These are phyloP conservation scores for Ceraclea dissimilis DNA, from an alignment of 2,888 invertebrate genomes.

Conservation along the genomic window DNA sequence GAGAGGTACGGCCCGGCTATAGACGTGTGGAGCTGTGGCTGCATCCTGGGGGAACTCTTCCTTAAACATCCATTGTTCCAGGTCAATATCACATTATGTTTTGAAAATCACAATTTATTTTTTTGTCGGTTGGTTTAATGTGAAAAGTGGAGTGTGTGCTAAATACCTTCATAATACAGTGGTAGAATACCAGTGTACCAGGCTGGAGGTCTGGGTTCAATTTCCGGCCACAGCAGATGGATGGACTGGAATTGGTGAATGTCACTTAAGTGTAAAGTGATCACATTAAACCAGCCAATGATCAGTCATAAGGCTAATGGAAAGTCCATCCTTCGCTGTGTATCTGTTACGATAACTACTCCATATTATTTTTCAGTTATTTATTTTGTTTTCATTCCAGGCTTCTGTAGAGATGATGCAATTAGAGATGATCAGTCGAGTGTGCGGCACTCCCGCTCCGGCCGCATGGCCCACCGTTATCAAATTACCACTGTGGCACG, in stretches of 20 bases:
- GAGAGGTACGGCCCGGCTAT: constrained; percentile 96
- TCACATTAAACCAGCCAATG: no score
- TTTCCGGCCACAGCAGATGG: no score
- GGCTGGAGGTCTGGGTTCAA: no score
- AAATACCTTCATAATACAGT: neutral
- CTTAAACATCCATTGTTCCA: constrained; percentile 92
- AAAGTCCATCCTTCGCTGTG: no score
- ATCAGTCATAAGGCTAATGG: no score
- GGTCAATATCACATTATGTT: constrained; percentile 41
- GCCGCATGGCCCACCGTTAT: constrained; percentile 97
- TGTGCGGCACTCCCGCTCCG: constrained; percentile 94
- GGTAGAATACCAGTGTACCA: no score
- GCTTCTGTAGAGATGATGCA: constrained; percentile 91
- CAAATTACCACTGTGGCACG: constrained; percentile 85
- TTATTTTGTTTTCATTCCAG: constrained; percentile 40
- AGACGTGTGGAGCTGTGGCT: constrained; percentile 99
- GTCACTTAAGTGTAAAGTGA: no score
- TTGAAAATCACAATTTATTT: neutral
- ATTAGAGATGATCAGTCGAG: constrained; percentile 84
- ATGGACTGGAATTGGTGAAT: no score
- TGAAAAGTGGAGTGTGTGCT: no score
- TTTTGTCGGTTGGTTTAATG: no score
- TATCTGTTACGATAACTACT: no score
- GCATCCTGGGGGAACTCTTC: constrained; percentile 97
- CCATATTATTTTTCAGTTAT: no score